Conservation (phyloP, 2,113 vertebrate genomes). For the Nibea coibor region DNA sequence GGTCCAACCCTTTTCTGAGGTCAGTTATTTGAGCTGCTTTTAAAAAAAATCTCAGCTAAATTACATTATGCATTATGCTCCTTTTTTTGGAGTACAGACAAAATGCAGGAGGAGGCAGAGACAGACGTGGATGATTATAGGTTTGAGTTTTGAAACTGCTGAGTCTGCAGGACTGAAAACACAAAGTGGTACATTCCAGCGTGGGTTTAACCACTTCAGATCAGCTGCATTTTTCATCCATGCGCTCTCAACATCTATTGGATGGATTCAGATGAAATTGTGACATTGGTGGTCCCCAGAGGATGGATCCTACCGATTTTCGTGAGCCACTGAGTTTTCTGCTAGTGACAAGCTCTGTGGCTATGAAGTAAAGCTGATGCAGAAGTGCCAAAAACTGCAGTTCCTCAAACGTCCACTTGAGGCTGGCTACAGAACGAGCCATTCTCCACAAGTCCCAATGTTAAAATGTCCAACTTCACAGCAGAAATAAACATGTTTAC, state of each 20-base stretch:
- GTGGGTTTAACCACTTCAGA: conserved; percentile 19
- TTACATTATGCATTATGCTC: not conserved
- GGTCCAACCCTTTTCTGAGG: not conserved
- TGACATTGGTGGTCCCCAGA: not conserved
- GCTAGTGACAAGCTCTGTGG: too few relatives aligned
- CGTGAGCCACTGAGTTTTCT: not conserved
- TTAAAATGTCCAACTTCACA: too few relatives aligned
- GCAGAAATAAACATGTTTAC: too few relatives aligned
- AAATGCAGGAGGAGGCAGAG: conserved; percentile 12
- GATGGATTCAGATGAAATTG: not conserved
- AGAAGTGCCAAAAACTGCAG: too few relatives aligned
- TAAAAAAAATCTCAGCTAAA: not conserved
- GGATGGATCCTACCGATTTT: not conserved
- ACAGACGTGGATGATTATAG: conserved; percentile 44
- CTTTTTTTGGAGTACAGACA: conserved; percentile 20
- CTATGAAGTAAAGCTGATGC: too few relatives aligned
- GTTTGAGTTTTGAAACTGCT: conserved; percentile 27
- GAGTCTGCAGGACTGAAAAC: conserved; percentile 32
- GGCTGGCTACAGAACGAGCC: too few relatives aligned
- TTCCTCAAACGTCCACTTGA: too few relatives aligned
- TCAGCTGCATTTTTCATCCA: not conserved
- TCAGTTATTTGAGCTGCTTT: conserved; percentile 30
- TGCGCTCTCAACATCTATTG: not conserved
- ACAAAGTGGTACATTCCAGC: not conserved
- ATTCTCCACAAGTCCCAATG: too few relatives aligned